These are phyloP conservation scores for Microchrysa polita DNA, from an alignment of 2,888 invertebrate genomes.

Conservation along the genomic window DNA sequence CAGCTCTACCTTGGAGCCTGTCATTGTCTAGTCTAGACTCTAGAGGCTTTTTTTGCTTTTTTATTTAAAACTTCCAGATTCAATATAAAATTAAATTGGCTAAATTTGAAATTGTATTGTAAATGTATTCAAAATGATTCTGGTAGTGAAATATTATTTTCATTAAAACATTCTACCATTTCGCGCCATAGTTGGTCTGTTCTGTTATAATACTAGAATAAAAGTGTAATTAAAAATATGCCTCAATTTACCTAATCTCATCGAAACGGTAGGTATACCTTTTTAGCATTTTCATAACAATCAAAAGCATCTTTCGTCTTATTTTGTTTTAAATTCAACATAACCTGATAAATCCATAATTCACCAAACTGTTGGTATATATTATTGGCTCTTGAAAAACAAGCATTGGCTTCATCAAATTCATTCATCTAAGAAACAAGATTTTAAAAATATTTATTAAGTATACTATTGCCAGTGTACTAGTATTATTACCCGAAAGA, in stretches of 20 bases:
- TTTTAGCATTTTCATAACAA: conserved; percentile 39
- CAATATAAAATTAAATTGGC: too few species aligned
- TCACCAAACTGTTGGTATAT: conserved; percentile 24
- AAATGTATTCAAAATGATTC: neutral
- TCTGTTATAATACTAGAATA: conserved; percentile 14
- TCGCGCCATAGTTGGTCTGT: conserved; percentile 33
- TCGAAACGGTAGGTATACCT: conserved; percentile 9
- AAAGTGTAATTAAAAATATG: neutral
- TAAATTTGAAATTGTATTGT: too few species aligned
- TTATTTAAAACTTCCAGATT: too few species aligned
- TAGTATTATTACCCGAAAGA: conserved; percentile 45
- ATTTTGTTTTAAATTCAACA: conserved; percentile 39
- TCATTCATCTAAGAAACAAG: conserved; percentile 10
- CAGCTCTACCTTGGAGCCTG: too few species aligned
- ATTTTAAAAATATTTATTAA: neutral
- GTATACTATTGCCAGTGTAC: too few species aligned
- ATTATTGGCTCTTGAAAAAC: conserved; percentile 43
- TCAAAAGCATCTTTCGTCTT: conserved; percentile 18
- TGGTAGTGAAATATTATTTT: conserved; percentile 12
- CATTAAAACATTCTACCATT: conserved; percentile 30
- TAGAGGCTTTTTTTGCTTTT: too few species aligned
- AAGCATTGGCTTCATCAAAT: conserved; percentile 40
- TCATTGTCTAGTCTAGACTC: too few species aligned
- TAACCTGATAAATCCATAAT: conserved; percentile 42
- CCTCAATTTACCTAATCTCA: neutral